phyloP scores from a whole-genome alignment of 2,797 vertebrate genomes.

The Xenopus petersii region DNA sequence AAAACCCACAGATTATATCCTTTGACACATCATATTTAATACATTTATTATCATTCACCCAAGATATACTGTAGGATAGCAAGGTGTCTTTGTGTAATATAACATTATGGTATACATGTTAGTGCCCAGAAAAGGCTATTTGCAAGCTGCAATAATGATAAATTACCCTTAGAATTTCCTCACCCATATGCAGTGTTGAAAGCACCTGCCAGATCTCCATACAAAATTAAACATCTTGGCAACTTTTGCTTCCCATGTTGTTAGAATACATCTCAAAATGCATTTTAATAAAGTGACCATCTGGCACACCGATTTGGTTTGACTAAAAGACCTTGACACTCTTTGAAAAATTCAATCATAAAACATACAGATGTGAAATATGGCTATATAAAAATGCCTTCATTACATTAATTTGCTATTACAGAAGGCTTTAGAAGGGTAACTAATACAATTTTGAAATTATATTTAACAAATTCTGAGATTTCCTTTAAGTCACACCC shows the following conservation, averaged over 20 bases:
- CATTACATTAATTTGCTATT: constrained; percentile 19
- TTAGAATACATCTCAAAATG: constrained; percentile 44
- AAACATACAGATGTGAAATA: constrained; percentile 8
- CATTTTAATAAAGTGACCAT: constrained; percentile 50
- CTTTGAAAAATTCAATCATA: constrained; percentile 18
- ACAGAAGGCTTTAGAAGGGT: constrained; percentile 5
- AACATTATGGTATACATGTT: background rate
- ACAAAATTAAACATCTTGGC: constrained; percentile 46
- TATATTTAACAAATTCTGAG: background rate
- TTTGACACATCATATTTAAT: too few relatives aligned
- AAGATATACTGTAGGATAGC: too few relatives aligned
- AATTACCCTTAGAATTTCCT: constrained; percentile 37
- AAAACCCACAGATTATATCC: too few relatives aligned
- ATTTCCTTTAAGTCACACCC: too few relatives aligned
- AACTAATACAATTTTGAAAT: background rate
- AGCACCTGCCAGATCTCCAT: constrained; percentile 40
- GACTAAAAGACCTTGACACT: constrained; percentile 45
- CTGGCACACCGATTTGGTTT: constrained; percentile 36
- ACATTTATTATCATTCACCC: too few relatives aligned
- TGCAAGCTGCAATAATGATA: constrained; percentile 41
- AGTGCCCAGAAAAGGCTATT: background rate
- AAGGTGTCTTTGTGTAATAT: too few relatives aligned
- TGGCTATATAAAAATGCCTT: background rate
- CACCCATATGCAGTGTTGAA: constrained; percentile 33
- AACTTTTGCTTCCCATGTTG: constrained; percentile 46